Conservation (phyloP, 2,113 vertebrate genomes). For the Boulengeromyrus knoepffleri region DNA sequence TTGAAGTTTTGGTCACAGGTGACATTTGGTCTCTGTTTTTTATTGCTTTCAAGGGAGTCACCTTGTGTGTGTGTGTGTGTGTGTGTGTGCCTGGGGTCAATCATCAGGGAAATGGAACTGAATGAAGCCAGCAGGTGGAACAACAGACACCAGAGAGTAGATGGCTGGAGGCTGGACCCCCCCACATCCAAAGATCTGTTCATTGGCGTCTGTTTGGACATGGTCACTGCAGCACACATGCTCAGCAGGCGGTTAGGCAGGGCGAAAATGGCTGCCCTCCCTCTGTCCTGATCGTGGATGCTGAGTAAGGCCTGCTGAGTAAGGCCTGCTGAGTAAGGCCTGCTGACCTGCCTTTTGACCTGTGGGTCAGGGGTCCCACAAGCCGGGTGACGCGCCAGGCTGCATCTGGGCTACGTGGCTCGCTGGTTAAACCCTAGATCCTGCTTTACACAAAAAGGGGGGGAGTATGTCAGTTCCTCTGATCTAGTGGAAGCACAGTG, state of each 20-base stretch:
- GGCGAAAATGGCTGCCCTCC: neutral
- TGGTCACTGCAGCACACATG: neutral
- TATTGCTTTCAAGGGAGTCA: neutral
- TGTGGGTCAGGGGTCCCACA: neutral
- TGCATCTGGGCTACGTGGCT: neutral
- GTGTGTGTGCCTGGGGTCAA: slow-evolving; percentile 18
- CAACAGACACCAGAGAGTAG: neutral
- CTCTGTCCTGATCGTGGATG: neutral
- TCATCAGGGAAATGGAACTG: neutral
- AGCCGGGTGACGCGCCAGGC: neutral
- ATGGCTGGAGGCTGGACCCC: neutral
- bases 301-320: neutral
- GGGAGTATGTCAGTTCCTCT: neutral
- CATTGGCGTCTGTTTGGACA: neutral
- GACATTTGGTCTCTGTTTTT: neutral
- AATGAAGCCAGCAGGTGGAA: slow-evolving; percentile 1
- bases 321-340: neutral
- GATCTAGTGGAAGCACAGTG: neutral
- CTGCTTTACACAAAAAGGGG: too few species aligned
- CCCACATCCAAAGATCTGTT: neutral
- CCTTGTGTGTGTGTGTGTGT: neutral
- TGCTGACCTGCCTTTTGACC: neutral
- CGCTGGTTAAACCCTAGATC: neutral
- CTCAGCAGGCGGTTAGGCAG: neutral
- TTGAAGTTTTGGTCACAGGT: neutral